Evolutionary conservation across 1,140 invertebrate species (phyloP), one percentile per base, ranked within the genome.

Genomic region (Tetranychus cinnabarinus): DNA sequence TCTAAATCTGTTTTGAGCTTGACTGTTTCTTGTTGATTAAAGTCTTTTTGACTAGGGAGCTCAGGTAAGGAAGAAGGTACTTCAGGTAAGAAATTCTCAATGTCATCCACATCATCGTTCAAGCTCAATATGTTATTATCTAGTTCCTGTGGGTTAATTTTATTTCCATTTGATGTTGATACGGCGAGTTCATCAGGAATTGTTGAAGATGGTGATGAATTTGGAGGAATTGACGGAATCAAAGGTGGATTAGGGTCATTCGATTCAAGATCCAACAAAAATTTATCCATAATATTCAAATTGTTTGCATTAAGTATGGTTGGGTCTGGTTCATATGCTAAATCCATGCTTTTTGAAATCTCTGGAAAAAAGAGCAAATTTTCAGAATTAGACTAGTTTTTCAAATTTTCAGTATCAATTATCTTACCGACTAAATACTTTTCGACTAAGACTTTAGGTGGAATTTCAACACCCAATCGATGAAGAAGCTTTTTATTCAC

Each of bases 401-500:
- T 77, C 36, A 69, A 66, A 56, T 61, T 69, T 60, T 33, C 1
- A 4, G 42, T 39, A 61, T 47, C 10, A 34, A 57, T 13, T 4
- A 39, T 58, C 50, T 62, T 59, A 67, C 65, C 66, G 67, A 91
- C 84, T 33, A 91, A 72, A 75, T 92, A 96, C 69, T 87, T 89
- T 72, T 99, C 96, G 54, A 98, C 86, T 10, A 99, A 75, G 60
- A 96, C 74, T 71, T 95, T 97, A 0, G 91, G 88, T 3, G 96
- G 96, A 50, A 90, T 89, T 68, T 96, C 89, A 3, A 98, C 82
- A 47, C 86, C 83, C 71, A 99, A 77, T 76, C 97, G 97, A 68
- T 95, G 87, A 72, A 93, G 91, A 6, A 99, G 71, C 73, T 97
- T 96, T 64, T 92, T 85, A 68, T 88, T 95, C 36, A 96, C 86